A percentile compares a stretch with the other conserved stretches of the same genome.
These are phyloP conservation scores for Macrotus californicus DNA, from an alignment of 2,113 vertebrate genomes.

Conservation along the genomic window DNA sequence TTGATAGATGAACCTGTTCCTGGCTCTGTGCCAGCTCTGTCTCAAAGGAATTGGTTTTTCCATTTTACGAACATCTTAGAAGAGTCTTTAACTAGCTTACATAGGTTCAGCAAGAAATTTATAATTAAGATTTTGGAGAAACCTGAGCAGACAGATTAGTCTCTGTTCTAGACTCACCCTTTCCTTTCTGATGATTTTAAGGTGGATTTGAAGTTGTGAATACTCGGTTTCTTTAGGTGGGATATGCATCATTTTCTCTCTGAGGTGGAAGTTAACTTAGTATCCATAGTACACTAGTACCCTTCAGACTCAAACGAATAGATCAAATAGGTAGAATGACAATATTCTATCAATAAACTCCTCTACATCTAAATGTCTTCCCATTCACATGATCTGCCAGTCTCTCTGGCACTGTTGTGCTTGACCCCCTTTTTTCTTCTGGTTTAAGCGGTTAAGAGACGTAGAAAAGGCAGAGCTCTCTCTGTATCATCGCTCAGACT, in stretches of 20 bases:
- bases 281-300: not conserved
- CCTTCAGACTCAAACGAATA: not conserved
- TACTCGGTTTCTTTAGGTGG: constrained; percentile 1
- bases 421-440: not conserved
- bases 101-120: constrained; percentile 21
- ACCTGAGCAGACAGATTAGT: not conserved
- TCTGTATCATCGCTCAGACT: not conserved
- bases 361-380: not conserved
- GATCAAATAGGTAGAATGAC: not conserved
- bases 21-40: not conserved
- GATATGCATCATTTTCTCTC: not conserved
- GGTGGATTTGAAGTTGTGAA: not conserved
- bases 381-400: not conserved
- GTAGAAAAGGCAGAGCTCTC: not conserved
- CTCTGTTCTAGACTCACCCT: not conserved
- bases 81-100: constrained; percentile 3
- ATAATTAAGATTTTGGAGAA: constrained; percentile 46
- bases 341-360: not conserved
- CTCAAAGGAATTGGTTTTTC: constrained; percentile 3
- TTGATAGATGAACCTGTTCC: not conserved
- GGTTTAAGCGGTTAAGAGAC: not conserved
- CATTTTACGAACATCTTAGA: not conserved
- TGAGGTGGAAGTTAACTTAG: not conserved
- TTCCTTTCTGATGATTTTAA: constrained; percentile 37
- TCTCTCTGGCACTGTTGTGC: not conserved